Evolutionary conservation across 2,113 vertebrate genomes (phyloP).

Genomic region (Corythornis cristatus): DNA sequence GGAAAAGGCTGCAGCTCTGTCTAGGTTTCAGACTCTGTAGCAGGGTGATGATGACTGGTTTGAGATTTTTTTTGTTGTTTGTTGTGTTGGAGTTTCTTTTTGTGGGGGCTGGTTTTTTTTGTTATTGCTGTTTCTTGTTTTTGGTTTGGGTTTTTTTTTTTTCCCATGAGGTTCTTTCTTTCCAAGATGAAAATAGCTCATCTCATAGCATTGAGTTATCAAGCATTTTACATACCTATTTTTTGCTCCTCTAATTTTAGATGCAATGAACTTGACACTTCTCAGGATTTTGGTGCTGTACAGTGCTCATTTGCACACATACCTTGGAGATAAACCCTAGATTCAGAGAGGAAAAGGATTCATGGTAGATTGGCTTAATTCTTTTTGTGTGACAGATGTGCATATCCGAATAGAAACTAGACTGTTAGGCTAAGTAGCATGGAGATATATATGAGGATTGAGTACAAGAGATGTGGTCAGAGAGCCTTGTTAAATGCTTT

Average conservation of each 20-base stretch:
- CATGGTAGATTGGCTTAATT: neutral
- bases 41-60: neutral
- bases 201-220: neutral
- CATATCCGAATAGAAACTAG: slow-evolving; percentile 5
- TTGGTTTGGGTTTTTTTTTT: too few relatives aligned
- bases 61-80: too few relatives aligned
- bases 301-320: neutral
- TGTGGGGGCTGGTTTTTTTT: too few relatives aligned
- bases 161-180: neutral
- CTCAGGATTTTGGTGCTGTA: neutral
- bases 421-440: neutral
- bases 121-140: too few relatives aligned
- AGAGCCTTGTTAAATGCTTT: neutral
- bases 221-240: neutral
- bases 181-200: neutral
- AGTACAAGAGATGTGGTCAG: neutral
- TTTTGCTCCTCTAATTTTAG: neutral
- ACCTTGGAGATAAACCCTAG: neutral
- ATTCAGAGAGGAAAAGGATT: neutral
- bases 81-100: too few relatives aligned
- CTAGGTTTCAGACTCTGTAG: neutral
- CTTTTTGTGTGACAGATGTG: neutral
- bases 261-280: neutral
- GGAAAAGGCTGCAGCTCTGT: neutral
- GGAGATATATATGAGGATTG: neutral